Conservation (phyloP, 1,140 invertebrate species). For the Drosophila triauraria region DNA sequence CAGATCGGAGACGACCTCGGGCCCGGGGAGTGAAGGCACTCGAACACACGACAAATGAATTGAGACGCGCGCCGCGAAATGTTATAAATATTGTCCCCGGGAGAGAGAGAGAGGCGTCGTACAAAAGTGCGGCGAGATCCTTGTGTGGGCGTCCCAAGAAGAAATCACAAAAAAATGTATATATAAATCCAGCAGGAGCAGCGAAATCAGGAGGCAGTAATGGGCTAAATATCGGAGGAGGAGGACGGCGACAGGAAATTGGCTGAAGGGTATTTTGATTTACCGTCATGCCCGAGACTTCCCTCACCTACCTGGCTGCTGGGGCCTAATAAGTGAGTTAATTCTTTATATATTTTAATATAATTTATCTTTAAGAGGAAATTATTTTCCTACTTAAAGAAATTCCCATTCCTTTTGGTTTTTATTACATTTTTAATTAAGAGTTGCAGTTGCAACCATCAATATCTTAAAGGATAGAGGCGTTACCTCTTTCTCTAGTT, state of each 20-base stretch:
- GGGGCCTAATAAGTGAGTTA: too few species aligned
- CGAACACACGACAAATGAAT: constrained; percentile 72
- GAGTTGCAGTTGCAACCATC: background rate
- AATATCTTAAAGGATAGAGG: too few species aligned
- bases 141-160: constrained; percentile 34
- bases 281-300: background rate
- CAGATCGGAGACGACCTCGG: background rate
- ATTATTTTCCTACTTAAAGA: too few species aligned
- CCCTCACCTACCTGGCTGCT: too few species aligned
- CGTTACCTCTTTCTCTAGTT: background rate
- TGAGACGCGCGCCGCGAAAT: constrained; percentile 78
- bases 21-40: background rate
- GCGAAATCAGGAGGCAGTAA: constrained; percentile 2
- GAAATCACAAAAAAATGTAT: constrained; percentile 1
- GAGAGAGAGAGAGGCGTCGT: constrained; percentile 40
- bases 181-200: constrained; percentile 1
- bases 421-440: too few species aligned
- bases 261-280: constrained; percentile 14
- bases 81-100: constrained; percentile 78
- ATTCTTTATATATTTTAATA: background rate
- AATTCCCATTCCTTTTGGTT: too few species aligned
- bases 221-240: constrained; percentile 16
- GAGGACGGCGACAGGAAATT: constrained; percentile 14
- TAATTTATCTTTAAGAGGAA: too few species aligned
- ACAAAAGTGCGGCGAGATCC: constrained; percentile 30